Percentiles rank a stretch among this genome's conserved stretches.
Conservation (phyloP, 2,888 invertebrate species). For the Eupithecia inturbata region DNA sequence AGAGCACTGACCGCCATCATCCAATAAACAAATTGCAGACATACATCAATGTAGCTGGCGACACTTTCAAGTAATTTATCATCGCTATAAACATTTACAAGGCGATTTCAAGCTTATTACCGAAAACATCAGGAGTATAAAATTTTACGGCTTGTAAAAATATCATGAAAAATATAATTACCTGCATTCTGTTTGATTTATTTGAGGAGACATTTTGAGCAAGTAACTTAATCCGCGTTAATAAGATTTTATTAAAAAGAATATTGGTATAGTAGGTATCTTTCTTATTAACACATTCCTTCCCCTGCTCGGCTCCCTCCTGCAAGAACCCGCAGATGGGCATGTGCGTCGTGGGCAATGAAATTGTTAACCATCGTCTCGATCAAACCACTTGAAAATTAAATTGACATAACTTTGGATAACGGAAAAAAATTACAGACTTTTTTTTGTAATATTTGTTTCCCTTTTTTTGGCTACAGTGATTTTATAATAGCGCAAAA, state of each 20-base stretch:
- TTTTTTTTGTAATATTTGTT: no score
- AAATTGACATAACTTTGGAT: no score
- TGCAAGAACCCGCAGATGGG: no score
- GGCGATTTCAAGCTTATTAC: not conserved
- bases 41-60: conserved; percentile 1
- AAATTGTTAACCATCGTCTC: no score
- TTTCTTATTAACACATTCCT: no score
- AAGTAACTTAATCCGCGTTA: not conserved
- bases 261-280: no score
- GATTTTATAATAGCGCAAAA: no score
- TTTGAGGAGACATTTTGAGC: not conserved
- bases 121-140: not conserved
- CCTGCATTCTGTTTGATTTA: not conserved
- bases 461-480: no score
- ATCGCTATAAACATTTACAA: conserved; percentile 1
- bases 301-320: no score
- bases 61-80: conserved; percentile 11
- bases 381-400: not conserved
- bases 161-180: not conserved
- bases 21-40: conserved; percentile 3
- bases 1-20: not conserved
- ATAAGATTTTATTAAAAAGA: not conserved
- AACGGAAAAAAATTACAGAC: no score
- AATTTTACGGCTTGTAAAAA: not conserved
- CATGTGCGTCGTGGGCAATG: no score